Base-by-base conservation (phyloP, 2,113 vertebrate species). In the Neofelis nebulosa region DNA sequence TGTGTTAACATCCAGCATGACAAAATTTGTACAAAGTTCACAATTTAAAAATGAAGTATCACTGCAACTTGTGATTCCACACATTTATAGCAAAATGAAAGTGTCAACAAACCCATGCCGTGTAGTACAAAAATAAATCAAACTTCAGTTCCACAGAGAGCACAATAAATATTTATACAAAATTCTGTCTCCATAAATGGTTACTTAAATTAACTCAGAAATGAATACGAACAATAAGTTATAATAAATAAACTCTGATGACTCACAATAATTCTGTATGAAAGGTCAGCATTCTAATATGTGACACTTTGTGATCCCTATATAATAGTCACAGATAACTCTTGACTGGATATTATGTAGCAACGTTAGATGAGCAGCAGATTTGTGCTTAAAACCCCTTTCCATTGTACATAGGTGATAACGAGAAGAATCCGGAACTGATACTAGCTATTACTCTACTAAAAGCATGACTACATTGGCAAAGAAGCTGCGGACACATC, bases 21-120 rank as follows among this genome's bases (percentile, higher is more conserved):
- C 99, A 99, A 99, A 99, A 99, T 99, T 99, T 99, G 99, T 99
- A 99, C 99, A 99, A 99, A 99, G 99, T 99, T 99, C 99, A 99
- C 99, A 99, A 99, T 99, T 99, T 99, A 99, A 99, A 99, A 99
- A 99, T 99, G 99, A 99, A 99, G 99, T 99, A 99, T 99, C 99
- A 99, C 99, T 99, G 99, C 99, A 99, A 99, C 99, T 99, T 99
- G 99, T 99, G 99, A 99, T 99, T 99, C 99, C 99, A 99, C 99
- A 99, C 99, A 99, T 99, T 99, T 99, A 99, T 99, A 99, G 99
- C 99, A 99, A 99, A 99, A 99, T 99, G 99, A 99, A 99, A 99
- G 99, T 99, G 99, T 99, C 99, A 99, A 99, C 99, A 99, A 99
- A 99, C 99, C 99, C 99, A 99, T 99, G 99, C 99, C 99, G 99